Evolutionary conservation across 1,140 invertebrate species (phyloP).

Genomic region (Rhagoletis pomonella): DNA sequence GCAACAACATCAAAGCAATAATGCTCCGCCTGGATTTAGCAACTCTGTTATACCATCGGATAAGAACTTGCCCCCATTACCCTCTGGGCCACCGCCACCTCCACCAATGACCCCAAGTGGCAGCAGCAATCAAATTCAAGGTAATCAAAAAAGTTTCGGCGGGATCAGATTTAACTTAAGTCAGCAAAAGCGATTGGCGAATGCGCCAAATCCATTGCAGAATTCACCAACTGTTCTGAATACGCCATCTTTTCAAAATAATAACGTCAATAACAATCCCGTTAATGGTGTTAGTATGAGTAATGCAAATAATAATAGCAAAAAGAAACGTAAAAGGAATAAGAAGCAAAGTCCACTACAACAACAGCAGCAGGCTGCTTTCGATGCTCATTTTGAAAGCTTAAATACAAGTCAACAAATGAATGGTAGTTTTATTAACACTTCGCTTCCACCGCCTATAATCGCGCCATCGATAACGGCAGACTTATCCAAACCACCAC

Average conservation of each 20-base stretch:
- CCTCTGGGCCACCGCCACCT: constrained; percentile 66
- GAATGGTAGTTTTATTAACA: constrained; percentile 56
- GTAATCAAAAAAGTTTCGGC: constrained; percentile 69
- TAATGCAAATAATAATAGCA: constrained; percentile 71
- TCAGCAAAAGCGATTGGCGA: constrained; percentile 67
- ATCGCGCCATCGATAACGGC: constrained; percentile 60
- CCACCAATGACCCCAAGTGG: constrained; percentile 58
- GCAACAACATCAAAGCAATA: constrained; percentile 68
- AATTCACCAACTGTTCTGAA: constrained; percentile 55
- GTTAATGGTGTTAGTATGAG: constrained; percentile 56
- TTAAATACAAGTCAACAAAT: background rate
- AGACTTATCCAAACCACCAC: constrained; percentile 66
- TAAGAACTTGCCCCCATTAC: constrained; percentile 64
- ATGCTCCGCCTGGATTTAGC: constrained; percentile 72
- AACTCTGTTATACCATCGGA: constrained; percentile 63
- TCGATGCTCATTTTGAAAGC: constrained; percentile 54
- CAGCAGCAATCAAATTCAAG: constrained; percentile 59
- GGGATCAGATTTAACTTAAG: constrained; percentile 73
- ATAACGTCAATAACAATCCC: constrained; percentile 66
- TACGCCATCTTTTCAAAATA: constrained; percentile 54
- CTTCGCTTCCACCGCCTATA: constrained; percentile 59
- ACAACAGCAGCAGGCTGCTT: constrained; percentile 56
- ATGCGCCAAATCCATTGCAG: constrained; percentile 68
- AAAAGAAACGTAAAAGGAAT: constrained; percentile 85
- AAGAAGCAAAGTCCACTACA: constrained; percentile 77